Percentiles rank a stretch among this genome's conserved stretches.
phyloP scores from a whole-genome alignment of 2,113 vertebrate genomes.

The Lichenostomus cassidix region DNA sequence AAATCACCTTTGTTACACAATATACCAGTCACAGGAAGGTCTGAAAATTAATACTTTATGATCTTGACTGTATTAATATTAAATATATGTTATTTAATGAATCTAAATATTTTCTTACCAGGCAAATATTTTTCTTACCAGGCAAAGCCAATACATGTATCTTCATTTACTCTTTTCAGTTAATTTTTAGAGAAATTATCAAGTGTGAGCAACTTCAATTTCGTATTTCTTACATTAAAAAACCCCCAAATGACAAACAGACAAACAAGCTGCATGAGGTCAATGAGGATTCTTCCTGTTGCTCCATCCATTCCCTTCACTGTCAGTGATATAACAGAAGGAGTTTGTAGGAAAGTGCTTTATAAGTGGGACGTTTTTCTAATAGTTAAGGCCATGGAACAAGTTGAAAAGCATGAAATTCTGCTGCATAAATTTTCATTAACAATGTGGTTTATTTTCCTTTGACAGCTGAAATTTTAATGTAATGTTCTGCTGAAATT shows the following conservation, averaged over 20 bases:
- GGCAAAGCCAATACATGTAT: background rate
- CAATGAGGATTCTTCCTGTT: background rate
- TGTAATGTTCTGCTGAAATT: conserved; percentile 24
- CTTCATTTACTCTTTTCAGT: background rate
- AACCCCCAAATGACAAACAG: background rate
- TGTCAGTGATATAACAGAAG: background rate
- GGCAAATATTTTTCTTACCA: background rate
- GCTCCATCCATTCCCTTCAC: background rate
- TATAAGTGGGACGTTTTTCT: background rate
- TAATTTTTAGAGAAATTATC: background rate
- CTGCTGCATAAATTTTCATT: conserved; percentile 42
- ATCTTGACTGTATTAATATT: background rate
- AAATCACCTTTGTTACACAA: background rate
- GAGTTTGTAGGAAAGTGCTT: background rate
- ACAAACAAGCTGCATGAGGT: background rate
- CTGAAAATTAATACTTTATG: background rate
- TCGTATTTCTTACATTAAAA: background rate
- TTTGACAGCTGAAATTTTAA: conserved; percentile 50
- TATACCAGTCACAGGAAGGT: background rate
- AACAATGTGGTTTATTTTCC: conserved; percentile 33
- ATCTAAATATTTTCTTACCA: background rate
- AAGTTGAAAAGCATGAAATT: conserved; percentile 41
- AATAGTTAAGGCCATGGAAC: background rate
- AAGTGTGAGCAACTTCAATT: background rate
- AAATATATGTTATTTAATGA: background rate